Conservation (phyloP, 2,113 vertebrate species). For the Phyllostomus hastatus region DNA sequence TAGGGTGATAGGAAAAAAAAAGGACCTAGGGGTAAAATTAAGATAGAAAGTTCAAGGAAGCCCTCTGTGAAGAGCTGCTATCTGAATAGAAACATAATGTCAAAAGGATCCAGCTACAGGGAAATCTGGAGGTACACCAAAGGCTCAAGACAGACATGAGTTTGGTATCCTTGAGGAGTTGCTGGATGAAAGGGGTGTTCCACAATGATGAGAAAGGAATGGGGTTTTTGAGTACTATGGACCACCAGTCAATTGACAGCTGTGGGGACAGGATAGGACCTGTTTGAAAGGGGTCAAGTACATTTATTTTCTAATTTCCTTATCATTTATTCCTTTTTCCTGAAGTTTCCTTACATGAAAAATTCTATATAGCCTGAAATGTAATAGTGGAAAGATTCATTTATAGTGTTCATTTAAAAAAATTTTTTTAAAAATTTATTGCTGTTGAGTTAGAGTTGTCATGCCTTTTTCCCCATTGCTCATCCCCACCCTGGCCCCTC, state of each 20-base stretch:
- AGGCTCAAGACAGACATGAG: neutral
- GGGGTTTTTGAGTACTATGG: neutral
- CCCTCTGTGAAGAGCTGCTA: neutral
- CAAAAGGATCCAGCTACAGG: neutral
- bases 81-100: neutral
- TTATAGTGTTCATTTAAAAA: too few relatives aligned
- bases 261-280: neutral
- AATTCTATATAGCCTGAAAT: too few relatives aligned
- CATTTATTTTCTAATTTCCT: neutral
- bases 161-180: neutral
- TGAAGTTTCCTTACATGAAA: too few relatives aligned
- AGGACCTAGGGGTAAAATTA: neutral
- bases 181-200: neutral
- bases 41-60: neutral
- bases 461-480: too few relatives aligned
- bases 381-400: too few relatives aligned
- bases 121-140: neutral
- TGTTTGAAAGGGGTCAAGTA: neutral
- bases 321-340: too few relatives aligned
- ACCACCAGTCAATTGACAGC: neutral
- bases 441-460: too few relatives aligned
- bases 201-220: neutral
- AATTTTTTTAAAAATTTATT: too few relatives aligned
- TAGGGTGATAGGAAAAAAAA: neutral
- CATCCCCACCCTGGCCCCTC: too few relatives aligned